Evolutionary conservation across 2,888 invertebrate genomes (phyloP).

Genomic region (Empis stercorea): DNA sequence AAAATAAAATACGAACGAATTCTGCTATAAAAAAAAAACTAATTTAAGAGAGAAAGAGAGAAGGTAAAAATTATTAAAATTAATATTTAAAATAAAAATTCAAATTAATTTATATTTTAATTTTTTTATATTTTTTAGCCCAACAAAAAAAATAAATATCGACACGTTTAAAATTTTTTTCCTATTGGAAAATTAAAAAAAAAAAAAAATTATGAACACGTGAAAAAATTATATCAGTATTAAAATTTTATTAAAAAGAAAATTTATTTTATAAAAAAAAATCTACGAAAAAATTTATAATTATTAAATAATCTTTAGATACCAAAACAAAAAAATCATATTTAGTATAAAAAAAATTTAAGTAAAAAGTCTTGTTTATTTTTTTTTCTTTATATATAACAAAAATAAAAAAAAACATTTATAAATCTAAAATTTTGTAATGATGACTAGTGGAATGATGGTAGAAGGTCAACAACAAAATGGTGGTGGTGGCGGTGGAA

Average conservation of each 20-base stretch:
- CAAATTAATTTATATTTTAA: neutral
- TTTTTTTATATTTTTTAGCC: neutral
- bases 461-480: conserved; percentile 64
- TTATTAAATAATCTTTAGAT: neutral
- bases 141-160: neutral
- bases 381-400: neutral
- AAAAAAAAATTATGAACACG: too few relatives aligned
- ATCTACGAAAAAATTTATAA: conserved; percentile 4
- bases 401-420: neutral
- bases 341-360: too few relatives aligned
- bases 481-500: conserved; percentile 12
- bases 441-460: conserved; percentile 31
- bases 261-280: neutral
- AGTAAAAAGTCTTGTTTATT: too few relatives aligned
- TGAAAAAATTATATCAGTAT: neutral
- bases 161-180: neutral
- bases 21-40: neutral
- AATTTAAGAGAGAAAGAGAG: too few relatives aligned
- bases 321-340: neutral
- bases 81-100: neutral
- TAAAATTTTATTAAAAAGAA: neutral
- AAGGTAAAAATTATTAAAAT: neutral
- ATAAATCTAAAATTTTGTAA: conserved; percentile 7
- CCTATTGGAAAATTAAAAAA: neutral
- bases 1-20: neutral